Evolutionary conservation across 2,113 vertebrate genomes (phyloP).

Genomic region (Pionites leucogaster): DNA sequence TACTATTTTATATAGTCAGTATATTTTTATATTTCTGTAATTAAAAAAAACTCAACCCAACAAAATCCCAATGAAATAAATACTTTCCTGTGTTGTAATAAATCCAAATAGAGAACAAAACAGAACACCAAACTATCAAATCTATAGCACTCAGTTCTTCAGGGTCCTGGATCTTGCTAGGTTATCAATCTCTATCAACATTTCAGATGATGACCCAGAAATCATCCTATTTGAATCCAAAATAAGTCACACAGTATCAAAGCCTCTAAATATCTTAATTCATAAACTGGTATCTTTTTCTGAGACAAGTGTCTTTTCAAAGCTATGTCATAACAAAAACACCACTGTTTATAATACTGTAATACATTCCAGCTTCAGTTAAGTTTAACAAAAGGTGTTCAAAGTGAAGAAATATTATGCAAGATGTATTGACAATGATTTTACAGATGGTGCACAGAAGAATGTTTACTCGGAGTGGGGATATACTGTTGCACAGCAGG

Average conservation of each 20-base stretch:
- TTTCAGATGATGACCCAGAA: neutral
- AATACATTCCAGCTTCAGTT: neutral
- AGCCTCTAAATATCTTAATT: neutral
- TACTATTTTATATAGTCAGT: neutral
- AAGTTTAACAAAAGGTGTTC: neutral
- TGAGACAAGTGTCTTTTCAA: neutral
- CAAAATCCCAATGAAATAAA: neutral
- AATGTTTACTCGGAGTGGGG: neutral
- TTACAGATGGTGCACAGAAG: neutral
- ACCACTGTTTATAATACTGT: neutral
- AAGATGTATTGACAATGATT: neutral
- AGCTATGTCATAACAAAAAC: neutral
- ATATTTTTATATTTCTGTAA: neutral
- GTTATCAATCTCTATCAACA: neutral
- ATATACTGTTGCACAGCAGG: neutral
- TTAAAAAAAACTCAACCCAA: neutral
- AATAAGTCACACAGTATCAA: neutral
- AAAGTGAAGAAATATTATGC: neutral
- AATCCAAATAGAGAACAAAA: neutral
- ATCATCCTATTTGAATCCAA: neutral
- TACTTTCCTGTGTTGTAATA: neutral
- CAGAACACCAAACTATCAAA: accelerated
- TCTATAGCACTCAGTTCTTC: neutral
- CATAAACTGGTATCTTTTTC: neutral
- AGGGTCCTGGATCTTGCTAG: neutral